Evolutionary conservation across 1,140 invertebrate species (phyloP), one percentile per base, ranked within the genome.

Genomic region (Acyrthosiphon pisum): DNA sequence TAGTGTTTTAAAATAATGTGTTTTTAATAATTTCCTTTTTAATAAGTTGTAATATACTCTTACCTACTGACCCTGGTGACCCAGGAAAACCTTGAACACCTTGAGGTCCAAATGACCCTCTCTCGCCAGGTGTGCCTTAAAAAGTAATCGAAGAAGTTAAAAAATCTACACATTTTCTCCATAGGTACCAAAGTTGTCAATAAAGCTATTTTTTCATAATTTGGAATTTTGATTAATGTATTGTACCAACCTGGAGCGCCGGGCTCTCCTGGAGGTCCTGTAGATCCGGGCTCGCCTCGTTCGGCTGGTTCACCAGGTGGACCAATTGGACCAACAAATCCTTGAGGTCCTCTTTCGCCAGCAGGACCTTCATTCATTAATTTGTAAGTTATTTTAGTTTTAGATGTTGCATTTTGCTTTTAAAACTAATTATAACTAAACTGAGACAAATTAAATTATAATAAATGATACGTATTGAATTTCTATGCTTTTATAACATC

Each of bases 11-110:
- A 90, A 60, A 53, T 76, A 90, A 44, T 53, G 23, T 30, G 30
- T 90, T 44, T 68, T 20, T 30, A 60, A 9, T 68, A 41, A 68
- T 44, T n/a, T 90, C 0, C 11, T 56, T 50, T 50, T 50, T 41
- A 41, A 35, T 50, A 53, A 11, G 20, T 53, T 86, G n/a, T 86
- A 86, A 53, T 53, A 53, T 50, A 2, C 18, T 26, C 35, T 56
- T 93, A 86, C 91, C 91, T 53, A 93, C 91, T 93, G 60, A 56
- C 56, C 97, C 97, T 50, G 96, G 95, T 89, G 95, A 94, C 68
- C 97, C 97, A 94, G 97, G 95, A 76, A 96, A 95, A 87, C 97
- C 97, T 53, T 97, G 97, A 56, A 97, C 94, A 87, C 97, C 97
- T 95, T 96, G 93, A 76, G 96, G 95, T 90, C 97, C 96, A 91